These are phyloP conservation scores for Bombyx mori DNA, from an alignment of 1,140 invertebrate genomes.

Conservation along the genomic window ASM3026992v2 NC_085119.1:15136001-15136500, in stretches of 20 bases:
- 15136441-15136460: too few species aligned
- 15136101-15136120: background rate
- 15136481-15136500: too few species aligned
- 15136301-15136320: constrained; percentile 26
- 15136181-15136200: constrained; percentile 36
- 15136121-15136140: constrained; percentile 13
- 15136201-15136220: constrained; percentile 24
- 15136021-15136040: too few species aligned
- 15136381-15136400: background rate
- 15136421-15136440: too few species aligned
- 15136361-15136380: constrained; percentile 13
- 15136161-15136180: constrained; percentile 36
- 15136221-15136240: constrained; percentile 37
- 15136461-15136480: too few species aligned
- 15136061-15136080: too few species aligned
- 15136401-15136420: background rate
- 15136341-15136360: constrained; percentile 10
- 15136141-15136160: constrained; percentile 9
- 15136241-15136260: constrained; percentile 15
- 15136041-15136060: too few species aligned
- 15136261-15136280: constrained; percentile 27
- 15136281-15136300: constrained; percentile 17
- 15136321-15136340: constrained; percentile 13
- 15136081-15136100: too few species aligned
- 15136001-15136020: too few species aligned